Base-by-base conservation (phyloP, 2,113 vertebrate species). In the Micronisus gabar region DNA sequence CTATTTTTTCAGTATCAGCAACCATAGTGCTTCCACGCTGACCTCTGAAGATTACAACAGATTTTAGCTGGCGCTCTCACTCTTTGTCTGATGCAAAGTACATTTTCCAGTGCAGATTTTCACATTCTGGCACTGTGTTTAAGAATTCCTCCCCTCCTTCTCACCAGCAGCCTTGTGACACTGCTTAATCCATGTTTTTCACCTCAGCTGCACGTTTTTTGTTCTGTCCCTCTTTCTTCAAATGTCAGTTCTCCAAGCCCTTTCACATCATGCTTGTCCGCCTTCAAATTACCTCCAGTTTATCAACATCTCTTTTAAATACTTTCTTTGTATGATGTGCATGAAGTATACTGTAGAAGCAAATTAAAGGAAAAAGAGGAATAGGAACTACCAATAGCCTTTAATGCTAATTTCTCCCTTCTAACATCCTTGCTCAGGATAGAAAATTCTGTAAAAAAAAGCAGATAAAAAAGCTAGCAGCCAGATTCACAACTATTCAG, bases 161-260 rank as follows among this genome's bases (percentile, higher is more conserved):
- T 78, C 40, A n/a, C 5, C 23, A 48, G 32, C 8, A 74, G 13
- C 29, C 41, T 55, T 58, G 5, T 72, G 19, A 72, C 29, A 40
- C 5, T 56, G 7, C 7, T 62, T 61, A 73, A 80, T 56, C 26
- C 2, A 3, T 32, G 16, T 53, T 81, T 81, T 12, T 6, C 10
- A 8, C 6, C 6, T 8, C 13, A 27, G 26, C 2, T 34, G 25
- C 17, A 26, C 0, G 0, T 9, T 27, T 76, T 90, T 59, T 45
- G 14, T 76, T 66, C 36, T 65, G 10, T 52, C 3, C 5, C 3
- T 17, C 27, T 36, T 83, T 63, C 56, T 73, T 47, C 34, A 83
- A 55, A 36, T 32, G 11, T 48, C 21, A 59, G 17, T 61, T 59
- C 48, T 81, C 29, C 25, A 52, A 67, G 26, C 13, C 6, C 6